Percentiles rank a stretch among this genome's conserved stretches.
Conservation (phyloP, 2,888 invertebrate genomes). For the Mellilla xanthometata region DNA sequence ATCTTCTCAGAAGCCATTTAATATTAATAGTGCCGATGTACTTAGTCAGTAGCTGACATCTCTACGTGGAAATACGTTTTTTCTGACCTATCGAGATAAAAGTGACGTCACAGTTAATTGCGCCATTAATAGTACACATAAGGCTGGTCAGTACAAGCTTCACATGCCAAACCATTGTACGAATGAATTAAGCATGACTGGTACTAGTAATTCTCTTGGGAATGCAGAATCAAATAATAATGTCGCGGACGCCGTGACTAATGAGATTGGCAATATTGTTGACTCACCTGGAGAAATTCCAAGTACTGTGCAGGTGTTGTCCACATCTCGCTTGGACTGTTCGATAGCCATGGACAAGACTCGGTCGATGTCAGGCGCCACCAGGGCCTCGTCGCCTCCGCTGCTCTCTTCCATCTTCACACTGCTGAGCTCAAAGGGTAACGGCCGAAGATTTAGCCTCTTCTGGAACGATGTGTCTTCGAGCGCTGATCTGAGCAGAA, state of each 20-base stretch:
- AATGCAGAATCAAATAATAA: slow-evolving; percentile 29
- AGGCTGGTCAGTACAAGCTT: slow-evolving; percentile 41
- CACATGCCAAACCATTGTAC: slow-evolving; percentile 40
- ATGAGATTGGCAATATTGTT: slow-evolving; percentile 27
- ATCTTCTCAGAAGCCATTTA: slow-evolving; percentile 65
- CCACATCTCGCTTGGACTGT: slow-evolving; percentile 92
- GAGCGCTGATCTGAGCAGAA: slow-evolving; percentile 89
- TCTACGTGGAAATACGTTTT: slow-evolving; percentile 58
- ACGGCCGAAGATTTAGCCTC: slow-evolving; percentile 90
- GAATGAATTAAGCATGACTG: slow-evolving; percentile 31
- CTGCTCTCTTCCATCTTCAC: slow-evolving; percentile 88
- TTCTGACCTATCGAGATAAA: slow-evolving; percentile 45
- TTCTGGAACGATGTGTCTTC: slow-evolving; percentile 93
- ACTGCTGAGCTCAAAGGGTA: slow-evolving; percentile 85
- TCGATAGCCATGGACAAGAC: slow-evolving; percentile 93
- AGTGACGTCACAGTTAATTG: slow-evolving; percentile 65
- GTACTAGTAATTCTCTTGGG: slow-evolving; percentile 32
- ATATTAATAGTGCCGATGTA: slow-evolving; percentile 55
- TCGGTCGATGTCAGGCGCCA: slow-evolving; percentile 90
- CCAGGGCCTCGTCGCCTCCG: slow-evolving; percentile 81
- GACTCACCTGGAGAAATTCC: slow-evolving; percentile 94
- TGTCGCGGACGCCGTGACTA: slow-evolving; percentile 30
- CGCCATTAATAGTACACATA: slow-evolving; percentile 38
- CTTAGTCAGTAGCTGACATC: slow-evolving; percentile 52
- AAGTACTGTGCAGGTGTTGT: slow-evolving; percentile 91